These are phyloP conservation scores for Labia minor DNA, from an alignment of 2,888 invertebrate species.

Conservation along the genomic window DNA sequence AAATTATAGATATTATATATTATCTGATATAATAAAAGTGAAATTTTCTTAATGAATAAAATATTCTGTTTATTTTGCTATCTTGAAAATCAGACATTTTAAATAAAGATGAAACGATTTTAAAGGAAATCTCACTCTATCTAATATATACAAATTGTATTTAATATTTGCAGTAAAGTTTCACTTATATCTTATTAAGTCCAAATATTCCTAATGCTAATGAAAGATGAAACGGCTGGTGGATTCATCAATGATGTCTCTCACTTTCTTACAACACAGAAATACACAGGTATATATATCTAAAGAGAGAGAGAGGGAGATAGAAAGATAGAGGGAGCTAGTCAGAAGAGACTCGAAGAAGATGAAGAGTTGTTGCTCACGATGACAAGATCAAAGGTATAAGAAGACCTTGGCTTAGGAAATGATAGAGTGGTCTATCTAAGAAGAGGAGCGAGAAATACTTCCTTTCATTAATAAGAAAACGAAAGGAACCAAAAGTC, in stretches of 20 bases:
- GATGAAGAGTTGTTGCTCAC: not conserved
- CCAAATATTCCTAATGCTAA: not conserved
- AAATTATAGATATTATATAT: no score
- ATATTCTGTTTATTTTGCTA: no score
- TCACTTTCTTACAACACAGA: not conserved
- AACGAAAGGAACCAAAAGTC: not conserved
- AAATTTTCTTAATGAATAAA: no score
- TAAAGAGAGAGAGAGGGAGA: not conserved
- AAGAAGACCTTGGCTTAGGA: not conserved
- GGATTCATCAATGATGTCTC: slow-evolving; percentile 13
- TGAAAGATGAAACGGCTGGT: slow-evolving; percentile 7
- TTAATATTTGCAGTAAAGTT: slow-evolving; percentile 4
- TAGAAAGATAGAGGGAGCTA: not conserved
- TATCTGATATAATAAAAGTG: no score
- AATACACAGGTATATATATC: not conserved
- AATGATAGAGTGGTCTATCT: not conserved
- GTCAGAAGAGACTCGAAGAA: not conserved
- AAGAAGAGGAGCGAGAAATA: not conserved
- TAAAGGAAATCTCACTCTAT: not conserved
- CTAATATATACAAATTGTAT: not conserved
- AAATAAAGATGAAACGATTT: no score
- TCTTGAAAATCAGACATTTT: no score
- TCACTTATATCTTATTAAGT: slow-evolving; percentile 13
- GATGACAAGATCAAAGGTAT: not conserved
- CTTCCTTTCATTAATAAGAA: slow-evolving; percentile 8